A percentile compares a stretch with the other conserved stretches of the same genome.
Evolutionary conservation across 2,797 vertebrate genomes (phyloP).

Genomic region (Channallabes apus): DNA sequence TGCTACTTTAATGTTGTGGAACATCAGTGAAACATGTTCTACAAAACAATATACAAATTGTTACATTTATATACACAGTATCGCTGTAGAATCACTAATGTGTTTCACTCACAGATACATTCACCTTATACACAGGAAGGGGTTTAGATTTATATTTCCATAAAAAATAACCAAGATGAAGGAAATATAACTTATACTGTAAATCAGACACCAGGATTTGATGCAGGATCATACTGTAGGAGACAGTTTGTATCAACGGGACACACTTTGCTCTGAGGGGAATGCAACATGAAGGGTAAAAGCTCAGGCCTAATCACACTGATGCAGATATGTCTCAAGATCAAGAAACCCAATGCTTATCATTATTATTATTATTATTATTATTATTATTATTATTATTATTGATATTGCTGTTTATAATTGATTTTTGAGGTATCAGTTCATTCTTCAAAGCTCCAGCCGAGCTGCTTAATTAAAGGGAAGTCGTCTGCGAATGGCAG

Average conservation of each 20-base stretch:
- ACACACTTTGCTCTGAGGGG: neutral
- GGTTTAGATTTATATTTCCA: neutral
- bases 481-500: neutral
- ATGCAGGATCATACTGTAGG: neutral
- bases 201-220: neutral
- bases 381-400: neutral
- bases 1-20: neutral
- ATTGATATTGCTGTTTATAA: neutral
- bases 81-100: neutral
- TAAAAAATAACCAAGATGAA: neutral
- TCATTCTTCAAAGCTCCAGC: neutral
- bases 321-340: neutral
- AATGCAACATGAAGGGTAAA: neutral
- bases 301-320: neutral
- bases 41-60: neutral
- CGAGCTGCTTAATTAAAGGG: constrained; percentile 7
- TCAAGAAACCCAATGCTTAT: neutral
- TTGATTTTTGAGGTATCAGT: neutral
- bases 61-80: neutral
- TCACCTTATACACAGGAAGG: neutral
- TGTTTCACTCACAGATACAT: too few species aligned
- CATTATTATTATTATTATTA: neutral
- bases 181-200: neutral
- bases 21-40: neutral
- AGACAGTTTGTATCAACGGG: neutral